Base-by-base conservation (phyloP, 2,113 vertebrate genomes). In the Crotalus horridus region DNA sequence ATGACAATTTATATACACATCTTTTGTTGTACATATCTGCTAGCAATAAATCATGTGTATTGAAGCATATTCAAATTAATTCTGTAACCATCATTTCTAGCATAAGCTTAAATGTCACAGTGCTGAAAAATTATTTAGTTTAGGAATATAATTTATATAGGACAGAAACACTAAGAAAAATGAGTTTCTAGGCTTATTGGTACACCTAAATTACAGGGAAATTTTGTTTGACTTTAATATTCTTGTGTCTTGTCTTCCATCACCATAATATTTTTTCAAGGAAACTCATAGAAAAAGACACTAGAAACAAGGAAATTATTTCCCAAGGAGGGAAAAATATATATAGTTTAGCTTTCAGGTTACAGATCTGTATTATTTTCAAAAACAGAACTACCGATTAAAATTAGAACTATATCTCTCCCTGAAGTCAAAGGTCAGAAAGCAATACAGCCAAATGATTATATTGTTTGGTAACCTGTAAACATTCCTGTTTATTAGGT, bases 91-190 rank as follows among this genome's bases (percentile, higher is more conserved):
- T 94, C 88, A 51, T 93, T 93, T 95, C 90, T 85, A 39, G 20
- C 29, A 92, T 17, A 86, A 53, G 21, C 0, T 95, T 91, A 92
- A 95, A 59, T 58, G 87, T 90, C 91, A 93, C 11, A 89, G 21
- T 89, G 48, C 86, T 93, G 81, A 24, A 94, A 95, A 96, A 29
- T 56, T 46, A 94, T 24, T 39, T 29, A 94, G 48, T 29, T 94
- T 15, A 89, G 90, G 95, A 86, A 91, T 56, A 39, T 85, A 94
- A 93, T 94, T 61, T 96, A 21, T 87, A 93, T 86, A 91, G 1
- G 54, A 43, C 8, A 74, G 56, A 94, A 94, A 4, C 33, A 21
- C 88, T 89, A 94, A 95, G 39, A 93, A 93, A 95, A 96, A 93
- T 91, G n/a, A 88, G 48, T 85, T 11, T 23, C 58, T 89, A 93